Conservation (phyloP, 2,888 invertebrate genomes). For the Macrophya annulata region DNA sequence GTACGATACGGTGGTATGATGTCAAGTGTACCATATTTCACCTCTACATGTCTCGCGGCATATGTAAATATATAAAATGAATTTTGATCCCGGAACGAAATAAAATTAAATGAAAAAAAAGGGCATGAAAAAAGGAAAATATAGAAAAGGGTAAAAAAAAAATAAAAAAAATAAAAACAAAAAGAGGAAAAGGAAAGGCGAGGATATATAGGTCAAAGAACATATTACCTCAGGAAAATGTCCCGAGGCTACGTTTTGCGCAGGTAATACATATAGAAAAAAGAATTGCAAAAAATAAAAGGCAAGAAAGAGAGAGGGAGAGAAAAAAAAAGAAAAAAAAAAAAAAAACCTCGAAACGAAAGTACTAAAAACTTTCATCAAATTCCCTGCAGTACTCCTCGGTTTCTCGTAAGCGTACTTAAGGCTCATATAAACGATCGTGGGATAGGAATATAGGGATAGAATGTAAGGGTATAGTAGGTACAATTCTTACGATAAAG, state of each 20-base stretch:
- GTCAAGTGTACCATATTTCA: too few species aligned
- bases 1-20: neutral
- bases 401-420: neutral
- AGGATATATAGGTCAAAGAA: neutral
- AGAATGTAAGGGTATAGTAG: too few species aligned
- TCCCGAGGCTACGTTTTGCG: slow-evolving; percentile 6
- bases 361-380: slow-evolving; percentile 11
- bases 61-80: too few species aligned
- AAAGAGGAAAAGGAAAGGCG: neutral
- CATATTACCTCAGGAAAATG: neutral
- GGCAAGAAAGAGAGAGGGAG: neutral
- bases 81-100: too few species aligned
- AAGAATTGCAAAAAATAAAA: neutral
- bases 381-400: neutral
- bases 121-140: too few species aligned
- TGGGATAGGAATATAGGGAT: too few species aligned
- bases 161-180: neutral
- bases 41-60: neutral
- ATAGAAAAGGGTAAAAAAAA: too few species aligned
- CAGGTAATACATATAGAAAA: neutral
- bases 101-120: too few species aligned
- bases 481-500: slow-evolving; percentile 7
- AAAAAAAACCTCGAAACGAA: neutral
- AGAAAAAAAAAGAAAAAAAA: neutral
- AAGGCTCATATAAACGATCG: slow-evolving; percentile 18